phyloP scores from a whole-genome alignment of 2,797 vertebrate species.

The Centropyge bicolor region DNA sequence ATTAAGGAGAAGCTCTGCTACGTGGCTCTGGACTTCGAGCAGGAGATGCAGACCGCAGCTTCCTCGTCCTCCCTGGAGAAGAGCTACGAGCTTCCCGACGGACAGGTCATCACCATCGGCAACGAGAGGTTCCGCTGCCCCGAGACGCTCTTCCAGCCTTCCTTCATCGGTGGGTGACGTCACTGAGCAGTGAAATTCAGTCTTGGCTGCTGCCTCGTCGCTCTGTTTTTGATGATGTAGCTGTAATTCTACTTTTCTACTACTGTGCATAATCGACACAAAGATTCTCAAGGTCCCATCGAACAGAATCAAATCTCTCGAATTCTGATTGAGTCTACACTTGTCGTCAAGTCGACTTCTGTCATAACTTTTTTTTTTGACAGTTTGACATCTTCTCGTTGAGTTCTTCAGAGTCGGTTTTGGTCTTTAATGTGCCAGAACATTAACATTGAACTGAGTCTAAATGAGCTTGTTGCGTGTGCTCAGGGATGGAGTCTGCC shows the following conservation, averaged over 20 bases:
- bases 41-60: constrained; percentile 83
- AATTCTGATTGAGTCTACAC: too few species aligned
- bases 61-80: constrained; percentile 96
- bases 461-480: rapidly evolving
- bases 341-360: too few species aligned
- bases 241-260: too few species aligned
- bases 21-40: constrained; percentile 86
- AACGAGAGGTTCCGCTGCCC: constrained; percentile 92
- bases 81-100: constrained; percentile 97
- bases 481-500: constrained; percentile 79
- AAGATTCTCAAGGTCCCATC: too few species aligned
- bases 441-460: rapidly evolving
- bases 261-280: too few species aligned
- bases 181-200: too few species aligned
- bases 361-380: too few species aligned
- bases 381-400: too few species aligned
- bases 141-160: constrained; percentile 43
- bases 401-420: background rate
- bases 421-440: background rate
- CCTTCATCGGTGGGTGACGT: constrained; percentile 90
- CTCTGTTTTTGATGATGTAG: too few species aligned
- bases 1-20: constrained; percentile 88
- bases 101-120: constrained; percentile 97
- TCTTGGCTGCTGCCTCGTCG: too few species aligned
- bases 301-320: too few species aligned